These are phyloP conservation scores for Hybognathus amarus DNA, from an alignment of 2,797 vertebrate genomes.

Conservation along the genomic window DNA sequence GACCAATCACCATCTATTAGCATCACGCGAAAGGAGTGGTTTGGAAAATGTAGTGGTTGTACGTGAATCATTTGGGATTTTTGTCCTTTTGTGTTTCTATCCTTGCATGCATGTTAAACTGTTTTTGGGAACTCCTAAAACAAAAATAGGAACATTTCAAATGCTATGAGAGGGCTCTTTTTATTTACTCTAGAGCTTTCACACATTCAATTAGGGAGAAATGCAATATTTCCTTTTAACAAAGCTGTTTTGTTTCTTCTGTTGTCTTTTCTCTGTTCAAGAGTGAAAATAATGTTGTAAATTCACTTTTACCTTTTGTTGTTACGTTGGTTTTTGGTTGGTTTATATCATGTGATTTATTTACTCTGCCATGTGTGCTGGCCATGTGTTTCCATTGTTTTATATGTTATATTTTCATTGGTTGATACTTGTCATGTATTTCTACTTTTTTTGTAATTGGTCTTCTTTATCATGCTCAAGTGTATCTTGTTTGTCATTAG, in stretches of 20 bases:
- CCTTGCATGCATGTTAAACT: rapidly evolving
- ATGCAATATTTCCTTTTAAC: background rate
- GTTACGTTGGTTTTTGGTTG: background rate
- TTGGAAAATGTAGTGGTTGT: too few species aligned
- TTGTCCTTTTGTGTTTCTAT: rapidly evolving
- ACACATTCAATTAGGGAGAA: background rate
- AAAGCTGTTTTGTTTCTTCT: background rate
- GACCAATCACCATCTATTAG: too few species aligned
- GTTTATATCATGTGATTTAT: background rate
- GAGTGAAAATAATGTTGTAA: background rate
- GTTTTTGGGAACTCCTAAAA: too few species aligned
- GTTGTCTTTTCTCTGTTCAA: background rate
- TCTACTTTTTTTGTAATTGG: too few species aligned
- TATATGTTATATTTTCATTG: too few species aligned
- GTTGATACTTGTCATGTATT: too few species aligned
- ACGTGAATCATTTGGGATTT: too few species aligned
- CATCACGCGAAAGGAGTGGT: too few species aligned
- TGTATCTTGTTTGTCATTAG: background rate
- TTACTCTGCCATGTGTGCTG: background rate
- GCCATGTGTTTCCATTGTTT: background rate
- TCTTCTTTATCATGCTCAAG: too few species aligned
- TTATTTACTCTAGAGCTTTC: background rate
- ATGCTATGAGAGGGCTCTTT: too few species aligned
- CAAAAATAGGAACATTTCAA: too few species aligned
- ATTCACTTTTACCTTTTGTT: background rate